Base-by-base conservation (phyloP, 2,888 invertebrate species). In the Hylaea fasciaria region DNA sequence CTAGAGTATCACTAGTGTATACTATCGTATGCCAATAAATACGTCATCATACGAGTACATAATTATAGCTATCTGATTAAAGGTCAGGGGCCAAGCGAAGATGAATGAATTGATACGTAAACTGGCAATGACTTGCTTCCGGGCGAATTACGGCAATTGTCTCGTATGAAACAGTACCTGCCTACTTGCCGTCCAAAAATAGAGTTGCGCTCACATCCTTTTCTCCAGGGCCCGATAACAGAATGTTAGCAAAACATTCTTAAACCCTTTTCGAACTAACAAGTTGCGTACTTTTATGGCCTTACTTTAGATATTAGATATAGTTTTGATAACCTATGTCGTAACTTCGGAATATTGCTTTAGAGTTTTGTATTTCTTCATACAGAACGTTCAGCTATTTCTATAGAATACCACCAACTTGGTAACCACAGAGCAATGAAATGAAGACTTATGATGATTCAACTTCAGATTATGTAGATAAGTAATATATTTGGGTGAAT, bases 111-210 rank as follows among this genome's bases (percentile, higher is more conserved):
- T 2, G 22, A 51, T 50, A 57, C 57, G 61, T 62, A 39, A 50
- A 43, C 48, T 22, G 37, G 47, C 65, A 66, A 69, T 69, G 66
- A 56, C 47, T 53, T 32, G 49, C 61, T 63, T 71, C 71, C 70
- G 65, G 53, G 60, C 62, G 52, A 61, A 71, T 70, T 71, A 68
- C 55, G 57, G 49, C 71, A 71, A 70, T 71, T 70, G 71, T 68
- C 66, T 69, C 65, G 57, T 44, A 47, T 54, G 50, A 51, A 51
- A 56, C 62, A 47, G 52, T 65, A 68, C 63, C 64, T 66, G 62
- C 63, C 59, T 64, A 65, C 64, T 65, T 61, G 57, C 11, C 35
- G 22, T 57, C 58, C 57, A 53, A 61, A 71, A 68, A 69, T 66
- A 68, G 66, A 60, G 43, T 9, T 52, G 51, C 32, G 28, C 54